These are phyloP conservation scores for Scaptodrosophila lebanonensis DNA, from an alignment of 1,140 invertebrate species.

Conservation along the genomic window DNA sequence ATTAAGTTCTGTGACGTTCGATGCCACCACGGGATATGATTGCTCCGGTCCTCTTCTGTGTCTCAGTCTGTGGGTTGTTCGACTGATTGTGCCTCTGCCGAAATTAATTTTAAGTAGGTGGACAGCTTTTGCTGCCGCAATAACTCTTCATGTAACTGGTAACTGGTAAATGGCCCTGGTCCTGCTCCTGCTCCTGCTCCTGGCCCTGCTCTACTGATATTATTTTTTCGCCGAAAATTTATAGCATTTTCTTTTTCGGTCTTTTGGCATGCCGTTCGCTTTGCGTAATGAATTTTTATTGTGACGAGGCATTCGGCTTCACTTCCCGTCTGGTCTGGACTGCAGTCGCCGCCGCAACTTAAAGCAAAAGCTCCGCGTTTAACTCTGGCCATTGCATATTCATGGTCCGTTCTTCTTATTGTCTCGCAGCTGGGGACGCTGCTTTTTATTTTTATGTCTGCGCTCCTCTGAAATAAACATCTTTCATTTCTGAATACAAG, in stretches of 20 bases:
- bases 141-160: constrained; percentile 71
- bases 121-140: constrained; percentile 68
- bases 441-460: constrained; percentile 49
- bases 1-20: background rate
- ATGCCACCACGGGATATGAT: constrained; percentile 25
- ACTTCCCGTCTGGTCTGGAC: constrained; percentile 27
- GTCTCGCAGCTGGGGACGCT: background rate
- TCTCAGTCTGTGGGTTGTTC: constrained; percentile 16
- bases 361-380: constrained; percentile 41
- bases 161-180: too few species aligned
- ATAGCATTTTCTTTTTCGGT: constrained; percentile 67
- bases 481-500: constrained; percentile 57
- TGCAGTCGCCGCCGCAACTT: constrained; percentile 4
- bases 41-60: constrained; percentile 16
- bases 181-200: constrained; percentile 24
- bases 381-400: constrained; percentile 62
- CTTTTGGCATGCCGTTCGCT: constrained; percentile 50
- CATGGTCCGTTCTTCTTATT: constrained; percentile 43
- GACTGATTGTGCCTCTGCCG: constrained; percentile 30
- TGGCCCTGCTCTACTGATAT: constrained; percentile 19
- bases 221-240: constrained; percentile 53
- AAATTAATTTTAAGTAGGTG: constrained; percentile 76
- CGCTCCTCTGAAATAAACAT: constrained; percentile 54
- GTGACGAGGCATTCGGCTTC: constrained; percentile 68
- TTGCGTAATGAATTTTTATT: constrained; percentile 74